These are phyloP conservation scores for Isichthys henryi DNA, from an alignment of 2,113 vertebrate species.

Conservation along the genomic window DNA sequence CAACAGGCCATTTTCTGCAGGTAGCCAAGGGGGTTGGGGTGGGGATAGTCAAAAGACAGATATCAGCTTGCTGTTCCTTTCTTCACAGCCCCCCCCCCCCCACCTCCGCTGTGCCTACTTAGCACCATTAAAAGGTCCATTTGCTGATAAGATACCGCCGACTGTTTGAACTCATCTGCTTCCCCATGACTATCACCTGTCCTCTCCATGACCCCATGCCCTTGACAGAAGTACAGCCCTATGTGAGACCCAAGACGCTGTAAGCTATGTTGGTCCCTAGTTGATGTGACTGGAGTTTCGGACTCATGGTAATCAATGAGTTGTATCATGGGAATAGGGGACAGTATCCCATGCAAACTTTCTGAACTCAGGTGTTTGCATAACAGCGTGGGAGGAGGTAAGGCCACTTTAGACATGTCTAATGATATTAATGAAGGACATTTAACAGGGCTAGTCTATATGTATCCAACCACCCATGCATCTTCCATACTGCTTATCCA, in stretches of 20 bases:
- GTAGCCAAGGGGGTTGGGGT: background rate
- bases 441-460: background rate
- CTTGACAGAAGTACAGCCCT: background rate
- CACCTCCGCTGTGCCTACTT: background rate
- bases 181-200: background rate
- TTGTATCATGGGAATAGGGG: background rate
- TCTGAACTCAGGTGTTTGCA: background rate
- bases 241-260: background rate
- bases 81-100: background rate
- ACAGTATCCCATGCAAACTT: background rate
- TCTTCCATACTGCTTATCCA: background rate
- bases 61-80: background rate
- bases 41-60: background rate
- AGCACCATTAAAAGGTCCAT: background rate
- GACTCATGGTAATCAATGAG: background rate
- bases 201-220: background rate
- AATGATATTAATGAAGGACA: background rate
- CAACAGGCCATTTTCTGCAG: background rate
- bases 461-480: background rate
- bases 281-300: background rate
- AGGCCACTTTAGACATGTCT: background rate
- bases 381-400: background rate
- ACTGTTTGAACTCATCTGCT: slow-evolving; percentile 3
- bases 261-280: background rate
- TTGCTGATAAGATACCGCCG: slow-evolving; percentile 1